Base-by-base conservation (phyloP, 2,797 vertebrate genomes). In the Heterohyrax brucei region DNA sequence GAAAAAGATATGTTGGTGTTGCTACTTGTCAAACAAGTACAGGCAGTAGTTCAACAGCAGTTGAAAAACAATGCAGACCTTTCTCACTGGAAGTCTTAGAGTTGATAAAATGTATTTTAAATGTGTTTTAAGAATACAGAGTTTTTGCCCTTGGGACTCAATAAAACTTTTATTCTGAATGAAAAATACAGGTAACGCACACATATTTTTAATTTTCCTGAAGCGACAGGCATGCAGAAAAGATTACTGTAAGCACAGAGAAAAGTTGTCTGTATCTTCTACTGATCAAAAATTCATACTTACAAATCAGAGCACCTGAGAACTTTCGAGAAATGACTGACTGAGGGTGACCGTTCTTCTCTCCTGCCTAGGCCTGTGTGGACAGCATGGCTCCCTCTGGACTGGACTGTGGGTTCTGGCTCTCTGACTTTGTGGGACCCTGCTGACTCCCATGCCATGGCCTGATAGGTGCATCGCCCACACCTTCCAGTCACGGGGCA, bases 131-230 rank as follows among this genome's bases (percentile, higher is more conserved):
- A 87, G 33, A 50, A 70, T 73, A 53, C 3, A 46, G 76, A 48
- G 72, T 30, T 89, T 93, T 91, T 48, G 73, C 70, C 92, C n/a
- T 18, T 87, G 56, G 83, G 66, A 78, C 62, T 94, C 39, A 90
- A 39, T 46, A 84, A 83, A 94, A 53, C 33, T 72, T 70, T 70
- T 83, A 83, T 90, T 94, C 94, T 90, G 64, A 84, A 70, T 13
- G 46, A 91, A 92, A 95, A 93, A 76, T 83, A 89, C 89, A 83
- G 39, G 33, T 0, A 77, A 39, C 7, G 21, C 95, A 9, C 7
- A 75, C 62, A 73, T 46, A 80, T 79, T 95, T 95, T 79, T 53
- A 62, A 87, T 89, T 92, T 95, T 95, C 77, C 76, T 86, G 30
- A 78, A 77, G 14, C 48, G 72, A 77, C 10, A 79, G 76, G 75